Evolutionary conservation across 2,888 invertebrate species (phyloP).

Genomic region (Vesta saturnalis): DNA sequence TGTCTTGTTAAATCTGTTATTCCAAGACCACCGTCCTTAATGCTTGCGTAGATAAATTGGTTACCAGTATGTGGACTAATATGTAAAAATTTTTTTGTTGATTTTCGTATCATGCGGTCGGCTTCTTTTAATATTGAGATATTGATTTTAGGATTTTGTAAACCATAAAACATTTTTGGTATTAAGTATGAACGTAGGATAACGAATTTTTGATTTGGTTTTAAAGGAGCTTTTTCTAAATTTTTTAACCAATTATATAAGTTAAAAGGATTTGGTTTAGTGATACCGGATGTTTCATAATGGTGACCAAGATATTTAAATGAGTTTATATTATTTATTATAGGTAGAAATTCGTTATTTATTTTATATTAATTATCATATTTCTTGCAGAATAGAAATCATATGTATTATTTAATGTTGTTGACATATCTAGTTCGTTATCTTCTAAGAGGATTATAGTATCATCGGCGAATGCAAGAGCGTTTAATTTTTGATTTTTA

Average conservation of each 20-base stretch:
- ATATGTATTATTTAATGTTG: slow-evolving; percentile 14
- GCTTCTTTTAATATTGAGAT: neutral
- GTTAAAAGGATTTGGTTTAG: neutral
- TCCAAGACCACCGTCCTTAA: slow-evolving; percentile 5
- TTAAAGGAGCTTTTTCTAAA: slow-evolving; percentile 6
- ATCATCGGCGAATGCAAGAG: slow-evolving; percentile 42
- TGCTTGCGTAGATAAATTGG: slow-evolving; percentile 3
- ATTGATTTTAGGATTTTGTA: neutral
- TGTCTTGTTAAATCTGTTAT: neutral
- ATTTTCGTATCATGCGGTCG: neutral
- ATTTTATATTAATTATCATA: slow-evolving; percentile 25
- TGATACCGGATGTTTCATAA: neutral
- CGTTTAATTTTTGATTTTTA: slow-evolving; percentile 1
- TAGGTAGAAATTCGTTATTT: neutral
- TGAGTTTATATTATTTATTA: neutral
- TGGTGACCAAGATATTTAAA: neutral
- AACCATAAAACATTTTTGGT: neutral
- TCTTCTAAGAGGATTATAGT: slow-evolving; percentile 27
- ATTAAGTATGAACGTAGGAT: neutral
- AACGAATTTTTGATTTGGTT: slow-evolving; percentile 9
- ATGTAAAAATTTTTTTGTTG: neutral
- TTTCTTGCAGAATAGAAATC: slow-evolving; percentile 31
- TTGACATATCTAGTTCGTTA: slow-evolving; percentile 11
- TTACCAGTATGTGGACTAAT: neutral
- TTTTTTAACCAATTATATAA: neutral